These are phyloP conservation scores for Platanista minor DNA, from an alignment of 2,113 vertebrate species.

Conservation along the genomic window DNA sequence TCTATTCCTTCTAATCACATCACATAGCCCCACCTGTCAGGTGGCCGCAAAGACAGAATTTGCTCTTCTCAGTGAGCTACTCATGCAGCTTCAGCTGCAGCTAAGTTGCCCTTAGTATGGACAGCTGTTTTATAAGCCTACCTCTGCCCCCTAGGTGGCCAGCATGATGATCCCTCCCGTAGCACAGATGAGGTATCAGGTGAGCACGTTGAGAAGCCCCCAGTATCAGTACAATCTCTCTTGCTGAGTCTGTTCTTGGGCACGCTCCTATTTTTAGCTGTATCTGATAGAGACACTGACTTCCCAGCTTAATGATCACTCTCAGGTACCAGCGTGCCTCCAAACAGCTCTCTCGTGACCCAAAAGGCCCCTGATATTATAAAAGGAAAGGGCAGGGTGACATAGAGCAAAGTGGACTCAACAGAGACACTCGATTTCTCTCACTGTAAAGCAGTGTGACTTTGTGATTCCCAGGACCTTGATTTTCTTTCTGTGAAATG, in stretches of 20 bases:
- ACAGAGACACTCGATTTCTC: fast-evolving
- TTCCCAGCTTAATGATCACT: neutral
- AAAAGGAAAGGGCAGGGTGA: neutral
- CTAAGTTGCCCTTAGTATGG: neutral
- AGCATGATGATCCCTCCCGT: neutral
- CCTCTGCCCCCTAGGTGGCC: neutral
- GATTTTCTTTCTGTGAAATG: neutral
- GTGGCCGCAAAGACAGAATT: neutral
- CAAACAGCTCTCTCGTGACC: neutral
- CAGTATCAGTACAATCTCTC: neutral
- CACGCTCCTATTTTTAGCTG: neutral
- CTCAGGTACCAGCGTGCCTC: neutral
- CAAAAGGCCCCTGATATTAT: neutral
- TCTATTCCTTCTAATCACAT: neutral
- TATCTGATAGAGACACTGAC: neutral
- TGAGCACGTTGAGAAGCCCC: neutral
- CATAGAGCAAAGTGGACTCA: neutral
- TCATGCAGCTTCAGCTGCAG: neutral
- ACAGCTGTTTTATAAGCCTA: neutral
- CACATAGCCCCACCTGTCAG: fast-evolving
- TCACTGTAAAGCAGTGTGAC: neutral
- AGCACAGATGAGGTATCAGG: neutral
- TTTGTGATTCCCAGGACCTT: neutral
- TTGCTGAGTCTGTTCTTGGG: neutral
- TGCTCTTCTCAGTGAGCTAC: fast-evolving